phyloP scores from a whole-genome alignment of 2,797 vertebrate species.

The Cynopterus sphinx region DNA sequence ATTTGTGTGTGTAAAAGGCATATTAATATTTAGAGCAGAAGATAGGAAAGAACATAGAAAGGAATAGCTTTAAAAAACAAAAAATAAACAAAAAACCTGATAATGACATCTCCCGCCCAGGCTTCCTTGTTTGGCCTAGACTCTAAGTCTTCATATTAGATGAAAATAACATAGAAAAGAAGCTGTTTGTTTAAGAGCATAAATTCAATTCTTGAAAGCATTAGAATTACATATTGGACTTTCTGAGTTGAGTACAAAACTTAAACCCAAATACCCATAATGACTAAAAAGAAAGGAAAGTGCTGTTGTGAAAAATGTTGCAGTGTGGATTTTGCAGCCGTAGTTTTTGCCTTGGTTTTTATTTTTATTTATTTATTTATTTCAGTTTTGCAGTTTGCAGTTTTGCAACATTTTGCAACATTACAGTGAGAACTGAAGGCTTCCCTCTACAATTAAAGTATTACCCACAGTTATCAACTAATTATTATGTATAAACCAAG shows the following conservation, averaged over 20 bases:
- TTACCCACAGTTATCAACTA: neutral
- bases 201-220: slow-evolving; percentile 15
- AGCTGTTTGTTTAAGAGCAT: neutral
- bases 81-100: neutral
- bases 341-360: neutral
- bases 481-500: neutral
- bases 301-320: neutral
- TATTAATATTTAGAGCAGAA: slow-evolving; percentile 71
- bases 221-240: slow-evolving; percentile 50
- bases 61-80: neutral
- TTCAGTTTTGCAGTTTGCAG: neutral
- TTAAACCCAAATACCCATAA: neutral
- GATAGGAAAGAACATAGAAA: slow-evolving; percentile 23
- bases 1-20: slow-evolving; percentile 50
- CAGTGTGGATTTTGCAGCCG: neutral
- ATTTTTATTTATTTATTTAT: too few species aligned
- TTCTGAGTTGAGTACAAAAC: neutral
- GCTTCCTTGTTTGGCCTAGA: neutral
- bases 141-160: neutral
- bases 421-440: neutral
- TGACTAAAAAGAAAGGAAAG: neutral
- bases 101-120: neutral
- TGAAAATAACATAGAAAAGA: slow-evolving; percentile 40
- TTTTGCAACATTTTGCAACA: neutral
- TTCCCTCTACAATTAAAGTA: neutral